phyloP scores from a whole-genome alignment of 2,797 vertebrate species.

The Pipistrellus nathusii region DNA sequence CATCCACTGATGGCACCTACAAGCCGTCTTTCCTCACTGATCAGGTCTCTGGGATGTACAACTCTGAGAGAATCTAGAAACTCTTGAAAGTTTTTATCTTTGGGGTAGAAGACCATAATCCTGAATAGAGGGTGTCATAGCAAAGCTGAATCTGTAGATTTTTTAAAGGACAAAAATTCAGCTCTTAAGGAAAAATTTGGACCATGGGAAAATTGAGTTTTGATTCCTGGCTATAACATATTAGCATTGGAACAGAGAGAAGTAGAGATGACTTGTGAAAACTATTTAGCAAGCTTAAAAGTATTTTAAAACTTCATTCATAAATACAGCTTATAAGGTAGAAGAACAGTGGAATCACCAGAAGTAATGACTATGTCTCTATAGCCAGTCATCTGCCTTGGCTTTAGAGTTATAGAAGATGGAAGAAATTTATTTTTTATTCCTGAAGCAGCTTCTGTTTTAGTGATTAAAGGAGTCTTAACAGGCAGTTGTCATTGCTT shows the following conservation, averaged over 20 bases:
- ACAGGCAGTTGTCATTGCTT: background rate
- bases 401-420: conserved; percentile 2
- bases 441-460: background rate
- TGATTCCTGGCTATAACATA: background rate
- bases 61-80: background rate
- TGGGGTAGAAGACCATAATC: background rate
- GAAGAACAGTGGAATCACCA: background rate
- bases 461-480: background rate
- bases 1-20: conserved; percentile 94
- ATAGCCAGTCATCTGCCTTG: background rate
- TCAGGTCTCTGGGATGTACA: conserved; percentile 90
- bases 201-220: conserved; percentile 55
- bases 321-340: background rate
- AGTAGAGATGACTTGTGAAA: conserved; percentile 47
- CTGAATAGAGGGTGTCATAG: background rate
- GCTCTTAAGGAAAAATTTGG: conserved; percentile 19
- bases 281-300: background rate
- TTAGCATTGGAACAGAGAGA: conserved; percentile 2
- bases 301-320: conserved; percentile 47
- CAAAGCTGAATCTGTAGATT: background rate
- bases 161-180: conserved; percentile 14
- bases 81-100: conserved; percentile 16
- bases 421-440: background rate
- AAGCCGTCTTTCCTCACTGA: conserved; percentile 98
- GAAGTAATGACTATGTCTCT: background rate